Evolutionary conservation across 2,888 invertebrate species (phyloP), one percentile per base, ranked within the genome.

Genomic region (Nomada lathburiana): DNA sequence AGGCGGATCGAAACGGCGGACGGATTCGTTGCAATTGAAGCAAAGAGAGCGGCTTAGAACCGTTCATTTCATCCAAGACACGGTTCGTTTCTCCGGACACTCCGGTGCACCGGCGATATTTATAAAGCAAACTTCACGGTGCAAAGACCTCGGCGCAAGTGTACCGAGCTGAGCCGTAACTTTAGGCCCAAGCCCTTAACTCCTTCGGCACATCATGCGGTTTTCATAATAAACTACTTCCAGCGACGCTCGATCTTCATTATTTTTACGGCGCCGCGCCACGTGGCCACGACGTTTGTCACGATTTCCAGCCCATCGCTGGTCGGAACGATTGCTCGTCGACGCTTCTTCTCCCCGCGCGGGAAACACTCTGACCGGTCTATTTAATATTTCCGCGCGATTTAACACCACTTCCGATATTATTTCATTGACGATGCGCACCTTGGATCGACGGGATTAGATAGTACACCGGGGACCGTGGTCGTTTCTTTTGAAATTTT

Each of bases 61-160:
- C 64, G 82, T 77, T 77, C 79, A 60, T 75, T 85, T 81, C 81
- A 79, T 76, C 76, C 76, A 64, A 81, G 83, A 76, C 74, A 72
- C 84, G 84, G 76, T 81, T 86, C 86, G 84, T 82, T 87, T 85
- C 83, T 84, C 84, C 86, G 83, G 84, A 84, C 86, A 84, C 83
- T 86, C 88, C 65, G 71, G 84, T 82, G 86, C 88, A 71, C 80
- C 79, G 85, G 82, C 82, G 90, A 85, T 91, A 89, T 91, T 90
- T 90, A 89, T 88, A 91, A 89, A 90, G 90, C 88, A 89, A 91
- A 89, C 90, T 85, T 85, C 74, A 76, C 80, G 83, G 88, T 85
- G 88, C 88, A 86, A 89, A 88, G 88, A 89, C 89, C 89, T 78
- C 87, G 80, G 59, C 76, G 63, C 84, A 47, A 70, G 76, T 63